Base-by-base conservation (phyloP, 2,888 invertebrate species). In the Aleiodes leptofemur region DNA sequence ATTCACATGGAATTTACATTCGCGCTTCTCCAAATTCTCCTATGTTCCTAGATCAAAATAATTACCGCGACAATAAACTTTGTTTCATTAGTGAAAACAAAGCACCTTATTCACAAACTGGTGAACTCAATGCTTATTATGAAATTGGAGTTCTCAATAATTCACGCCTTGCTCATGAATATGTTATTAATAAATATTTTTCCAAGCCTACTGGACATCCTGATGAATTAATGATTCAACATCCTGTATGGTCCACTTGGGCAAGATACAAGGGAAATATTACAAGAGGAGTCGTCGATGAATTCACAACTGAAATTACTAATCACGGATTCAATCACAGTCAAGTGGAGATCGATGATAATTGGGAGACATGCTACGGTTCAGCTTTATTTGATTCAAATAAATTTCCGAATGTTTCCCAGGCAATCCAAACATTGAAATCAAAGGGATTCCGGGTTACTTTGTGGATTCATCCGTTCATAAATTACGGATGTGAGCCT, bases 171-270 rank as follows among this genome's bases (percentile, higher is more conserved):
- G 94, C 94, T 0, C 95, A 95, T 80, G 89, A 92, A 76, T 91
- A 92, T 80, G 94, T 94, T 0, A 90, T 94, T 0, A 90, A 91
- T 51, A 92, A 90, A 3, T 92, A 93, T 82, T 89, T 95, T 55
- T 92, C 92, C 2, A 93, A 92, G 82, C 94, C 96, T 0, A 88
- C 89, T 2, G 92, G 91, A 34, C 86, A 92, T 69, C 96, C 96
- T 0, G 93, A 94, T 82, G 90, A 91, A 73, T 90, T 92, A 69
- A 95, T 96, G 93, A 93, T 97, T 34, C 90, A 91, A 70, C 91
- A 95, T 86, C 97, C 97, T 0, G 93, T 97, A 74, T 97, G 96
- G 96, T 96, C 97, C 0, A 96, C 97, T 0, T 96, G 96, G 95
- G 95, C 95, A 0, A 91, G 93, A 77, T 96, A 95, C 86, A 93